These are phyloP conservation scores for Muscina levida DNA, from an alignment of 2,888 invertebrate species.

Conservation along the genomic window DNA sequence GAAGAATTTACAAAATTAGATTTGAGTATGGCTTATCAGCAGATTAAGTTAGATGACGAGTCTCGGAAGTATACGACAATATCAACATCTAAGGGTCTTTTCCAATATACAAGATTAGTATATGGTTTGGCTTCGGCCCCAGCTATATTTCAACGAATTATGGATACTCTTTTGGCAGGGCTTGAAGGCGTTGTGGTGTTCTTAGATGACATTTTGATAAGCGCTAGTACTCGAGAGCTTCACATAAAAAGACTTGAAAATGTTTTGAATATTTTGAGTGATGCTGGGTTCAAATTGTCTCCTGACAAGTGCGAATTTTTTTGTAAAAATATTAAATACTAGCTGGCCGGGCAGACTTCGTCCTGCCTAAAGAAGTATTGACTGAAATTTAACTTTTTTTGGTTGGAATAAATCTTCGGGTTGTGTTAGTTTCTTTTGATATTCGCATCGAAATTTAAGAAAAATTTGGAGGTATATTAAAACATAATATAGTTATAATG, in stretches of 20 bases:
- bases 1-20: conserved; percentile 69
- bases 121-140: conserved; percentile 75
- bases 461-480: no score
- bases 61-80: conserved; percentile 69
- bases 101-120: conserved; percentile 66
- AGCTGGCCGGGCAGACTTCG: no score
- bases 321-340: conserved; percentile 41
- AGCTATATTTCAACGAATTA: conserved; percentile 73
- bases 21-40: no score
- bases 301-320: conserved; percentile 54
- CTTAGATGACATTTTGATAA: conserved; percentile 71
- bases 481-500: no score
- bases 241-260: conserved; percentile 68
- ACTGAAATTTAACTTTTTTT: no score
- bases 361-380: no score
- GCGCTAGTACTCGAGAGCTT: conserved; percentile 64
- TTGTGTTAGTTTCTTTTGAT: no score
- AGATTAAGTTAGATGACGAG: conserved; percentile 70
- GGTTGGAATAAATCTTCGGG: no score
- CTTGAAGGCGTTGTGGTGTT: conserved; percentile 62
- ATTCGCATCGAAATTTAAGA: no score
- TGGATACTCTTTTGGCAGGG: conserved; percentile 71
- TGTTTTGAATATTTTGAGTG: conserved; percentile 65
- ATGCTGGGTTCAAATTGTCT: conserved; percentile 69
- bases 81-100: conserved; percentile 67